phyloP scores from a whole-genome alignment of 2,797 vertebrate species.

The Bradypodion pumilum region DNA sequence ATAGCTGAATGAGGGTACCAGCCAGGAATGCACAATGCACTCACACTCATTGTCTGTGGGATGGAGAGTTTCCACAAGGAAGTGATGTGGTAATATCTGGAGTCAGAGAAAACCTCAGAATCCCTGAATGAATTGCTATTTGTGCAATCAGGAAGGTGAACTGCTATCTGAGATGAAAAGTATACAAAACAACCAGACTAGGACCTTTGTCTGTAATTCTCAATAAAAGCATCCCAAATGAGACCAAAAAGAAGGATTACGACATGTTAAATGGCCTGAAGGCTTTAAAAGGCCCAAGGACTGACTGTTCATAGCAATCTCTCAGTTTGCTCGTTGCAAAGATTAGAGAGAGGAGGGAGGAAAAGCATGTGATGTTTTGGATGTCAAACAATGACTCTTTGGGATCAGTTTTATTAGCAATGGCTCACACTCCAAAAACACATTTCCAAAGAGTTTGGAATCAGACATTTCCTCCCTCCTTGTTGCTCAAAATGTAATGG shows the following conservation, averaged over 20 bases:
- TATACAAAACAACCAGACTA: constrained; percentile 50
- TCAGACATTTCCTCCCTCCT: constrained; percentile 1
- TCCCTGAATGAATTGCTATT: constrained; percentile 55
- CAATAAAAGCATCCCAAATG: constrained; percentile 1
- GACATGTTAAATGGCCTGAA: background rate
- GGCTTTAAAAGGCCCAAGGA: constrained; percentile 17
- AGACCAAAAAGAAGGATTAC: background rate
- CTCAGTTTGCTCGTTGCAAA: background rate
- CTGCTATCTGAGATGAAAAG: constrained; percentile 49
- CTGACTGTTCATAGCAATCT: background rate
- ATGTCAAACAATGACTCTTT: constrained; percentile 24
- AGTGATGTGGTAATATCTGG: constrained; percentile 57
- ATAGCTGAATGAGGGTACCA: constrained; percentile 44
- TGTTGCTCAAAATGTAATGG: constrained; percentile 1
- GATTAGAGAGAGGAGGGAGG: background rate
- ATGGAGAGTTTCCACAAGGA: constrained; percentile 50
- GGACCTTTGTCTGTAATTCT: background rate
- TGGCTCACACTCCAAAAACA: background rate
- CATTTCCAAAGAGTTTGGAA: background rate
- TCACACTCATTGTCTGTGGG: constrained; percentile 44
- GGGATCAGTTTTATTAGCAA: background rate
- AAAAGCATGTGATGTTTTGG: constrained; percentile 7
- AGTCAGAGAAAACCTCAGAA: constrained; percentile 37
- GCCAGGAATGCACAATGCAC: constrained; percentile 49
- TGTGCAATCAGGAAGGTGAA: constrained; percentile 65